A percentile compares a stretch with the other conserved stretches of the same genome.
These are phyloP conservation scores for Burhinus bistriatus DNA, from an alignment of 2,113 vertebrate species.

Conservation along the genomic window DNA sequence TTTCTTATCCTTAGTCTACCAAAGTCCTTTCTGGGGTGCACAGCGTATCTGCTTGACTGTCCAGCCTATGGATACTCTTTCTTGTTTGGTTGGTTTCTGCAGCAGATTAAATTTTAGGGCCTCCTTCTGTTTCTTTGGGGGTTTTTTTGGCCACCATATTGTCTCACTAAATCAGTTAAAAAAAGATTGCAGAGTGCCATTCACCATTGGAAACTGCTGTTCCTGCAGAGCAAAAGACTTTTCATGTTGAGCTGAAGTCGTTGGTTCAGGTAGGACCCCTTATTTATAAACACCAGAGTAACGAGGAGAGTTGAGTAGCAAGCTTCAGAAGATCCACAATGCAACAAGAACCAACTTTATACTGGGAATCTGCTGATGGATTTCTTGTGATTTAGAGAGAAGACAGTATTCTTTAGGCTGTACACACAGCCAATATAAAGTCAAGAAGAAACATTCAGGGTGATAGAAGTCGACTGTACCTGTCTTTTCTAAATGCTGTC, in stretches of 20 bases:
- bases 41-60: neutral
- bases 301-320: neutral
- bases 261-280: neutral
- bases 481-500: neutral
- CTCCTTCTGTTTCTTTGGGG: neutral
- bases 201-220: neutral
- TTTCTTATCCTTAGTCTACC: neutral
- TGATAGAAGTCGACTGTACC: neutral
- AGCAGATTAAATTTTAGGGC: neutral
- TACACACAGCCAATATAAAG: neutral
- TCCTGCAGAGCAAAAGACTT: neutral
- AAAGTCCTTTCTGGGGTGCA: neutral
- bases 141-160: neutral
- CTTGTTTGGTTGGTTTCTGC: neutral
- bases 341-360: neutral
- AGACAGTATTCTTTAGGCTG: neutral
- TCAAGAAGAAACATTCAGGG: neutral
- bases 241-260: neutral
- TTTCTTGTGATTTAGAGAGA: neutral
- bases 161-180: neutral
- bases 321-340: neutral
- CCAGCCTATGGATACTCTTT: neutral
- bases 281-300: neutral
- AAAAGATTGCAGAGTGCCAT: neutral
- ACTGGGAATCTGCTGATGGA: neutral